Evolutionary conservation across 1,140 invertebrate species (phyloP), one percentile per base, ranked within the genome.

Genomic region (Helicorthomorpha holstii): DNA sequence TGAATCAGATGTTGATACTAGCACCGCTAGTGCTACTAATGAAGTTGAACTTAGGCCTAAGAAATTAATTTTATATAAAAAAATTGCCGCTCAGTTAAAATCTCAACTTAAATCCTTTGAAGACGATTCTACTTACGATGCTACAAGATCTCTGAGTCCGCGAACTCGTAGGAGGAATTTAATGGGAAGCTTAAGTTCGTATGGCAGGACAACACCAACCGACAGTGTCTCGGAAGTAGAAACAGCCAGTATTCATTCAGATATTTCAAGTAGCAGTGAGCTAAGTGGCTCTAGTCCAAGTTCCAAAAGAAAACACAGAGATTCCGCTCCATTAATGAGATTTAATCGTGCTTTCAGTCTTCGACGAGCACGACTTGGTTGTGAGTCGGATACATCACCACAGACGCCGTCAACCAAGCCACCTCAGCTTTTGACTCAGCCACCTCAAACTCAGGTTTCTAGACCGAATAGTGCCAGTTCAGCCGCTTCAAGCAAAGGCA

Each of bases 261-360:
- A 52, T 48, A 22, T 52, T 3, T 52, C 51, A 3, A 64, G 63
- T 57, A 63, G 60, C 56, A 61, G 63, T 59, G 62, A 65, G 25
- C 54, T 54, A 12, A 52, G 51, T 42, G 51, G 51, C 3, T 51
- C 50, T 16, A 48, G 44, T 52, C 45, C 51, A 27, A 23, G 27
- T 2, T 3, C 44, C 3, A 38, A 22, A 22, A 26, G 51, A 27
- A 46, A 46, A 25, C 4, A 19, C 19, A 12, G 44, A 22, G 51
- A 58, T 25, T 55, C 53, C 23, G 54, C 55, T 27, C 60, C 60
- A 23, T 52, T 57, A 21, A 57, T 62, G 49, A 64, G 66, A 52
- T 69, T 65, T 56, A 71, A 71, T 58, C 64, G 66, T 55, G 67
- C 67, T n/a, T 69, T 69, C 60, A 69, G 65, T 25, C 45, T 52